These are phyloP conservation scores for Schmidtea mediterranea DNA, from an alignment of 1,140 invertebrate species.

Conservation along the genomic window DNA sequence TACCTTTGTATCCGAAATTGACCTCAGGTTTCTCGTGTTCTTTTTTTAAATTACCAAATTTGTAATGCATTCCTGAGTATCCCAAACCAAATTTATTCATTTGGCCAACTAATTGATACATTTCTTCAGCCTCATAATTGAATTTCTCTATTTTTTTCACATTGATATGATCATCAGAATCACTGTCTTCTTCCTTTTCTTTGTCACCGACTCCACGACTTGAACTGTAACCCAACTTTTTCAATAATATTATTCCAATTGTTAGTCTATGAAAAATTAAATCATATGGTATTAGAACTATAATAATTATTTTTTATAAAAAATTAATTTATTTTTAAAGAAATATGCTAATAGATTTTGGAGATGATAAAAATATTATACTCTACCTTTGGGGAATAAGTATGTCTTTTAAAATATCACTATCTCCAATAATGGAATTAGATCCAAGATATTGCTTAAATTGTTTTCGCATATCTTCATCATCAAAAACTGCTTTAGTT, in stretches of 20 bases:
- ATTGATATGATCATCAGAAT: neutral
- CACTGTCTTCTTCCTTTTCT: neutral
- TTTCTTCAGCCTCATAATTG: neutral
- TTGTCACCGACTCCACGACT: neutral
- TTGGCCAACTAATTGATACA: constrained; percentile 38
- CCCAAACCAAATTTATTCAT: constrained; percentile 41
- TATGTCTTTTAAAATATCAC: constrained; percentile 2
- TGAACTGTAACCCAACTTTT: neutral
- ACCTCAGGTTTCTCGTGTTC: neutral
- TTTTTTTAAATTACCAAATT: constrained; percentile 7
- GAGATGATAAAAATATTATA: no score
- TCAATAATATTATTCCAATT: neutral
- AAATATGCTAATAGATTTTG: no score
- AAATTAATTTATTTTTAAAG: no score
- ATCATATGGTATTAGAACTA: no score
- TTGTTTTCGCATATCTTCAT: neutral
- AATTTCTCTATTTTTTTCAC: neutral
- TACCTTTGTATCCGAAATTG: constrained; percentile 10
- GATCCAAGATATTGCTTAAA: neutral
- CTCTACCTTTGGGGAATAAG: neutral
- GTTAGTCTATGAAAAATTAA: neutral
- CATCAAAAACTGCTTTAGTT: constrained; percentile 39
- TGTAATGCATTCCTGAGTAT: constrained; percentile 43
- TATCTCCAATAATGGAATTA: neutral
- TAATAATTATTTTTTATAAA: no score